Evolutionary conservation across 1,140 invertebrate genomes (phyloP).

Genomic region (Coptotermes formosanus): DNA sequence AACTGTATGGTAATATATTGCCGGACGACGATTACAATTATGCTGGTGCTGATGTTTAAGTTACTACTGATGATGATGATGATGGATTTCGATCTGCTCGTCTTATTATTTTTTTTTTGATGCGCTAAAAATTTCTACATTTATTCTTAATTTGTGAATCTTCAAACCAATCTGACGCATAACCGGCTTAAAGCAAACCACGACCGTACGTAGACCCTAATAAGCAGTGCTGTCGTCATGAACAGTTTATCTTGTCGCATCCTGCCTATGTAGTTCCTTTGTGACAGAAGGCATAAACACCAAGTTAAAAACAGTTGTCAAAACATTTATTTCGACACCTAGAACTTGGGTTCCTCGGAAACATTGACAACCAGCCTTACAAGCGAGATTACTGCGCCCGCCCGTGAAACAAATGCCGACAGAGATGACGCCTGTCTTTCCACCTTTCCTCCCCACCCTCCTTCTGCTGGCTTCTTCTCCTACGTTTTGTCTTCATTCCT

Average conservation of each 20-base stretch:
- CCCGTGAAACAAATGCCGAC: constrained; percentile 30
- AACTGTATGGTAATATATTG: too few species aligned
- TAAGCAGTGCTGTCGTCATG: neutral
- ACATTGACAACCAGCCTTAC: constrained; percentile 15
- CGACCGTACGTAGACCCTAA: too few species aligned
- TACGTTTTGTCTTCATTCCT: constrained; percentile 26
- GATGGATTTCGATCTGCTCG: too few species aligned
- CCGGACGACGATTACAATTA: too few species aligned
- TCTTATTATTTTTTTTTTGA: too few species aligned
- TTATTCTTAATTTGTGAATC: too few species aligned
- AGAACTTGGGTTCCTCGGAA: neutral
- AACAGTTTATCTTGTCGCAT: neutral
- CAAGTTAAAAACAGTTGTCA: neutral
- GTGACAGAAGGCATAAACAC: neutral
- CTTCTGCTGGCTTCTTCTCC: neutral
- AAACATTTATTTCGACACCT: constrained; percentile 5
- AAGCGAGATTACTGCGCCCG: constrained; percentile 19
- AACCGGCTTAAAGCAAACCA: too few species aligned
- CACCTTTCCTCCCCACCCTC: constrained; percentile 17
- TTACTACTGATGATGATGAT: too few species aligned
- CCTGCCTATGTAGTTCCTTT: neutral
- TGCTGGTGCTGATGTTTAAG: too few species aligned
- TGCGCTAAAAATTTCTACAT: too few species aligned
- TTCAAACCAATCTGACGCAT: too few species aligned
- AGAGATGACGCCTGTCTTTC: constrained; percentile 25